These are phyloP conservation scores for Drosophila meridionalis DNA, from an alignment of 2,888 invertebrate genomes.

Conservation along the genomic window DNA sequence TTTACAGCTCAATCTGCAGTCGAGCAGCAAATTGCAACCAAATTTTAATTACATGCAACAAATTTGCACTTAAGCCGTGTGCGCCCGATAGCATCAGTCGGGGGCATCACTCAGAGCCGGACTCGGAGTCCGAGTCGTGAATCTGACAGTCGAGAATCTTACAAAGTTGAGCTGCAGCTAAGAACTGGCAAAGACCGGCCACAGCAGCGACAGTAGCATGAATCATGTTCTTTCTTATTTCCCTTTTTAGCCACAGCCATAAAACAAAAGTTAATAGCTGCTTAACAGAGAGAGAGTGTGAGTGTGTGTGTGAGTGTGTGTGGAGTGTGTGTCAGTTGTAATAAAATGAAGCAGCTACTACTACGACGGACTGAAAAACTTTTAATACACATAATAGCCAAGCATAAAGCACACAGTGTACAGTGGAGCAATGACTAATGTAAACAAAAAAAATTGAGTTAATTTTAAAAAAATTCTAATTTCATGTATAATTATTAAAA, in stretches of 20 bases:
- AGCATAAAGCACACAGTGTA: conserved; percentile 54
- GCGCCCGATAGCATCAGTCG: conserved; percentile 5
- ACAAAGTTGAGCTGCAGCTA: conserved; percentile 27
- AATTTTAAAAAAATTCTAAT: too few species aligned
- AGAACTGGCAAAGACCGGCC: conserved; percentile 43
- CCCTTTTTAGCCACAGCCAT: conserved; percentile 48
- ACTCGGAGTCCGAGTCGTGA: neutral
- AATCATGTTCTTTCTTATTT: conserved; percentile 52
- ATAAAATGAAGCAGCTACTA: conserved; percentile 71
- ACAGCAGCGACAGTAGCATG: conserved; percentile 45
- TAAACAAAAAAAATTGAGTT: too few species aligned
- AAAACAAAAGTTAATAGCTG: conserved; percentile 79
- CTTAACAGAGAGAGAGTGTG: conserved; percentile 28
- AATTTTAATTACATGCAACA: conserved; percentile 71
- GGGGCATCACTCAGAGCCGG: conserved; percentile 3
- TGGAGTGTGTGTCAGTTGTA: conserved; percentile 65
- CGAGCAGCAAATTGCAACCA: conserved; percentile 38
- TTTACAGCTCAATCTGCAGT: conserved; percentile 50
- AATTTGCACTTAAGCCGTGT: conserved; percentile 24
- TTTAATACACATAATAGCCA: conserved; percentile 79
- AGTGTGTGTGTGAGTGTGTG: conserved; percentile 21
- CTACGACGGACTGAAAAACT: conserved; percentile 68
- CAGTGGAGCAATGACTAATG: conserved; percentile 13
- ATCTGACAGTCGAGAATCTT: neutral
- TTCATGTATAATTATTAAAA: too few species aligned